Percentiles rank a stretch among this genome's conserved stretches.
Evolutionary conservation across 2,888 invertebrate genomes (phyloP).

Genomic region (Nebria salina): DNA sequence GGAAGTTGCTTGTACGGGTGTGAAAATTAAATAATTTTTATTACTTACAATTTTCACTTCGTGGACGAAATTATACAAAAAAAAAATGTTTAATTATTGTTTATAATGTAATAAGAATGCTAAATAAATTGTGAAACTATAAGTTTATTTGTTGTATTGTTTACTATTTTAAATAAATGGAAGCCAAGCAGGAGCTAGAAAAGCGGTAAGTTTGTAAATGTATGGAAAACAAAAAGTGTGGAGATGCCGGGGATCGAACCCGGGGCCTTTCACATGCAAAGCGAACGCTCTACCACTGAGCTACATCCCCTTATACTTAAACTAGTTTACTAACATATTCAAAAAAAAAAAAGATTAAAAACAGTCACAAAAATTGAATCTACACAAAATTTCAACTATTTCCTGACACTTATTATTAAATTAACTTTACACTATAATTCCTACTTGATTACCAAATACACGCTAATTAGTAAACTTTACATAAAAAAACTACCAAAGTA

Average conservation of each 20-base stretch:
- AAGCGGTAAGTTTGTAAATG: slow-evolving; percentile 33
- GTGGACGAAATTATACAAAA: background rate
- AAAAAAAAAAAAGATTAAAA: background rate
- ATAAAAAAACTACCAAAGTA: too few relatives aligned
- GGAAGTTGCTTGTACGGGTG: slow-evolving; percentile 10
- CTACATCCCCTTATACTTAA: slow-evolving; percentile 77
- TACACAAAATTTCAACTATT: too few relatives aligned
- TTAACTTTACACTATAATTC: too few relatives aligned
- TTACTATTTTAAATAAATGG: slow-evolving; percentile 15
- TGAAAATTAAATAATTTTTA: background rate
- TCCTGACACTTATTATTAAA: too few relatives aligned
- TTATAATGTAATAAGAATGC: background rate
- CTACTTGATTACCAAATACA: too few relatives aligned
- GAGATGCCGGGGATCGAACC: slow-evolving; percentile 98
- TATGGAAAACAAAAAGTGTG: slow-evolving; percentile 61
- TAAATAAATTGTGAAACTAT: background rate
- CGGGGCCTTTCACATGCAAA: slow-evolving; percentile 99
- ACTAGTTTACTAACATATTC: background rate
- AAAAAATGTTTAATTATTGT: slow-evolving; percentile 11
- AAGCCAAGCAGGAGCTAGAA: slow-evolving; percentile 15
- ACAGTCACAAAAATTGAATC: too few relatives aligned
- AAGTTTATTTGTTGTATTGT: background rate
- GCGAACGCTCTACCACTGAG: slow-evolving; percentile 99
- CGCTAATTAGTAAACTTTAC: too few relatives aligned
- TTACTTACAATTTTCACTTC: background rate